Base-by-base conservation (phyloP, 2,113 vertebrate genomes). In the Bufo bufo region DNA sequence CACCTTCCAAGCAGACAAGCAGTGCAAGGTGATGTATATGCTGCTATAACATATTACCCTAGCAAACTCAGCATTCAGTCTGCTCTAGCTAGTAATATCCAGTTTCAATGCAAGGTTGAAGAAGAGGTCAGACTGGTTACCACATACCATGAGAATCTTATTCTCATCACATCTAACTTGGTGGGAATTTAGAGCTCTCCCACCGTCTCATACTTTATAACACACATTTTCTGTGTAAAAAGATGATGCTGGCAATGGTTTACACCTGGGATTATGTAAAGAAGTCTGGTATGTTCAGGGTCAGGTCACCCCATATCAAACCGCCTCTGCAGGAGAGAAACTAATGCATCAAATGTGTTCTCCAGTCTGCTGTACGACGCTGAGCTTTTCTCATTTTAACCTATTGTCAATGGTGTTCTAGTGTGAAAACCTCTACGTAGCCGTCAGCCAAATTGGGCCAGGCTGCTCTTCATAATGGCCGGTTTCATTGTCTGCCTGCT, bases 71-170 rank as follows among this genome's bases (percentile, higher is more conserved):
- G 80, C 56, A 63, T 66, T 77, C 59, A 77, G 59, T 80, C 61
- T 88, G 87, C 56, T 83, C 33, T 13, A 77, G 71, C 80, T 88
- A 88, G 87, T 84, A 77, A 77, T 77, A 88, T 84, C 87, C 80
- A 88, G 87, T 88, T 88, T 74, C 80, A 72, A 45, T 77, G 9
- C 0, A 17, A 77, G 77, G 50, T 87, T 81, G 65, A 72, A 49
- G 33, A 77, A 83, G 54, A 58, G 87, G 71, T 88, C 87, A 88
- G n/a, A 77, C 69, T 77, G 45, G 72, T 82, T 81, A 71, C 77
- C 65, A 87, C 77, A 87, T 87, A 69, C 77, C 61, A 81, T 87
- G 75, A 66, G 77, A 77, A 87, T 80, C 63, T 87, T 13, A 54
- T 81, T 81, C 59, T 45, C 50, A 72, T 66, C 23, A 54, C 33